A percentile compares a stretch with the other conserved stretches of the same genome.
phyloP scores from a whole-genome alignment of 2,113 vertebrate genomes.

The Salvelinus namaycush region DNA sequence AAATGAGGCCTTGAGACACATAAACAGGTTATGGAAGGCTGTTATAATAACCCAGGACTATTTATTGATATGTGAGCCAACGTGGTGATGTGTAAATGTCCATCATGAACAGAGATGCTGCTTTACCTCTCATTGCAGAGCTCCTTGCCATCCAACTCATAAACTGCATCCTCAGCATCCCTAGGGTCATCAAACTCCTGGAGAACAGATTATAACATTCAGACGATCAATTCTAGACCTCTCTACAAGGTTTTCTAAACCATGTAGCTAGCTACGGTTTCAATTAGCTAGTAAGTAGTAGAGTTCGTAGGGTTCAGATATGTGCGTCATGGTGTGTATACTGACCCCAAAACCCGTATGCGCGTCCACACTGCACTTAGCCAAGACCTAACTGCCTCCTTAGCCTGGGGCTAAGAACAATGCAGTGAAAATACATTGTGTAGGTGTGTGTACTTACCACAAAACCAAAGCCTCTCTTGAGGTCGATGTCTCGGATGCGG shows the following conservation, averaged over 20 bases:
- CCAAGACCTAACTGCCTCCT: too few relatives aligned
- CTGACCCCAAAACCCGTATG: slow-evolving; percentile 42
- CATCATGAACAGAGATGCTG: too few relatives aligned
- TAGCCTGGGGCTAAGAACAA: too few relatives aligned
- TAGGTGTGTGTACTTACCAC: slow-evolving; percentile 72
- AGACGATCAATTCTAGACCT: background rate
- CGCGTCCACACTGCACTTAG: too few relatives aligned
- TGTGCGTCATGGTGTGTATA: background rate
- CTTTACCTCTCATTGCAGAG: slow-evolving; percentile 91
- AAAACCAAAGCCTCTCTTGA: slow-evolving; percentile 94
- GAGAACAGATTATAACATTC: slow-evolving; percentile 6
- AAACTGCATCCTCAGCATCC: slow-evolving; percentile 94
- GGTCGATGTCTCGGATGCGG: slow-evolving; percentile 90
- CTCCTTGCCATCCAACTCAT: slow-evolving; percentile 95
- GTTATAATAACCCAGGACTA: too few relatives aligned
- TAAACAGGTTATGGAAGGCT: background rate
- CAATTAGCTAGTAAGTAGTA: too few relatives aligned
- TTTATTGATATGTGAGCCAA: too few relatives aligned
- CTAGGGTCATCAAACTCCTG: slow-evolving; percentile 96
- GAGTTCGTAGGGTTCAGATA: background rate
- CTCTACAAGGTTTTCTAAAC: too few relatives aligned
- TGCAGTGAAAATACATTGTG: too few relatives aligned
- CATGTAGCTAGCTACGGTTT: too few relatives aligned
- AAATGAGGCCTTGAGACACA: background rate
- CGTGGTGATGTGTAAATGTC: background rate